Percentiles rank a stretch among this genome's conserved stretches.
phyloP scores from a whole-genome alignment of 2,888 invertebrate species.

The Limnephilus rhombicus region DNA sequence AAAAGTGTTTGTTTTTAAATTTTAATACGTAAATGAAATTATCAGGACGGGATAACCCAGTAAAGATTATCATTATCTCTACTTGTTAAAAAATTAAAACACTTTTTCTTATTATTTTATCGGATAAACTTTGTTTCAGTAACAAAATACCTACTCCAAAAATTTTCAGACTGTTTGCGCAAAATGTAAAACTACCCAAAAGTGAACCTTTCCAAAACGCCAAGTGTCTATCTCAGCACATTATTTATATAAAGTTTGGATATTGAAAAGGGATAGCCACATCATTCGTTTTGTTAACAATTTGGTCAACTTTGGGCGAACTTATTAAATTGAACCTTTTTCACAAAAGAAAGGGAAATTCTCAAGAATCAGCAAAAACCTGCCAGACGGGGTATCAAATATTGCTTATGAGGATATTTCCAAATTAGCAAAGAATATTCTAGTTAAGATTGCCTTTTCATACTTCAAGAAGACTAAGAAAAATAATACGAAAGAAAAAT shows the following conservation, averaged over 20 bases:
- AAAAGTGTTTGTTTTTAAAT: no score
- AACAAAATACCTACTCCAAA: neutral
- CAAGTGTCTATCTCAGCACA: neutral
- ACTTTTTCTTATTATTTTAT: no score
- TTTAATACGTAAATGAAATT: no score
- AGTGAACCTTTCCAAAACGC: neutral
- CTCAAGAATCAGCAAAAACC: conserved; percentile 20
- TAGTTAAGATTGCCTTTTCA: neutral
- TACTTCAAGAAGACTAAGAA: neutral
- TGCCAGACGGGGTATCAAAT: conserved; percentile 15
- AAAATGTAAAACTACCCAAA: neutral
- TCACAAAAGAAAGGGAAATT: neutral
- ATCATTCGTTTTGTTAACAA: conserved; percentile 9
- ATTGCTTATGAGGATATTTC: conserved; percentile 5
- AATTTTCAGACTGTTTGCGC: neutral
- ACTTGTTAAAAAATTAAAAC: no score
- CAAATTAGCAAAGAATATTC: conserved; percentile 3
- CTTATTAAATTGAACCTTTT: conserved; percentile 21
- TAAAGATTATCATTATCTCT: no score
- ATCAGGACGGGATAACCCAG: no score
- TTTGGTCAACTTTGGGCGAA: conserved; percentile 7
- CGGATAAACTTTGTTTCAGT: neutral
- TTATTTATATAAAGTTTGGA: neutral
- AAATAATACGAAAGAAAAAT: neutral
- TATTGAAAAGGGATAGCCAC: neutral